A percentile compares a stretch with the other conserved stretches of the same genome.
Conservation (phyloP, 2,888 invertebrate genomes). For the Morinoia aosen region DNA sequence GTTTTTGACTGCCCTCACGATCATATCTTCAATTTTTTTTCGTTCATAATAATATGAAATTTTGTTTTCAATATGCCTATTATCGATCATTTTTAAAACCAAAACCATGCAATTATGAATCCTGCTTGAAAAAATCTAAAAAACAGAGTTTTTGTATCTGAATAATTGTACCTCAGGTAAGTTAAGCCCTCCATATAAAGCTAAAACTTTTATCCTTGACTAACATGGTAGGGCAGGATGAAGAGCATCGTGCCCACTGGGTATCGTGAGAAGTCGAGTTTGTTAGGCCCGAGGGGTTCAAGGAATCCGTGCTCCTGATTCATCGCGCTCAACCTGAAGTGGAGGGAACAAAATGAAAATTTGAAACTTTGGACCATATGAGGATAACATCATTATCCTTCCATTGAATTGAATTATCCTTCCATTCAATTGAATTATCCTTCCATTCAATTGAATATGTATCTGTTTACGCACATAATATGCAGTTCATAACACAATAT, state of each 20-base stretch:
- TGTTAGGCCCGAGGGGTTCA: constrained; percentile 68
- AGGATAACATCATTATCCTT: no score
- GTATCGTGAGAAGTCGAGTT: constrained; percentile 69
- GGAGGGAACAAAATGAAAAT: not conserved
- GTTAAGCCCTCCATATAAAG: not conserved
- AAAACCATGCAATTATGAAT: not conserved
- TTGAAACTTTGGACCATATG: no score
- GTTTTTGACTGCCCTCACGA: not conserved
- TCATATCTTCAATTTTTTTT: not conserved
- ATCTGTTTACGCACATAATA: no score
- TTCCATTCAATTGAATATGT: no score
- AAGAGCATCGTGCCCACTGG: constrained; percentile 70
- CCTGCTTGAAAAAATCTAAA: not conserved
- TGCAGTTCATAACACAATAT: no score
- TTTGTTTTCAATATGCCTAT: no score
- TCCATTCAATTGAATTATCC: no score
- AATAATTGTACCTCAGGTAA: not conserved
- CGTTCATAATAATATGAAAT: not conserved
- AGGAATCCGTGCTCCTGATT: constrained; percentile 71
- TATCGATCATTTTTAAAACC: not conserved
- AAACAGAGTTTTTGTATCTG: not conserved
- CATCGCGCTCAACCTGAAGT: constrained; percentile 67
- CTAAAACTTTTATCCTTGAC: not conserved
- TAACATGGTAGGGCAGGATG: constrained; percentile 70
- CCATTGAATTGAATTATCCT: no score